Evolutionary conservation across 2,113 vertebrate species (phyloP).

Genomic region (Gobius niger): DNA sequence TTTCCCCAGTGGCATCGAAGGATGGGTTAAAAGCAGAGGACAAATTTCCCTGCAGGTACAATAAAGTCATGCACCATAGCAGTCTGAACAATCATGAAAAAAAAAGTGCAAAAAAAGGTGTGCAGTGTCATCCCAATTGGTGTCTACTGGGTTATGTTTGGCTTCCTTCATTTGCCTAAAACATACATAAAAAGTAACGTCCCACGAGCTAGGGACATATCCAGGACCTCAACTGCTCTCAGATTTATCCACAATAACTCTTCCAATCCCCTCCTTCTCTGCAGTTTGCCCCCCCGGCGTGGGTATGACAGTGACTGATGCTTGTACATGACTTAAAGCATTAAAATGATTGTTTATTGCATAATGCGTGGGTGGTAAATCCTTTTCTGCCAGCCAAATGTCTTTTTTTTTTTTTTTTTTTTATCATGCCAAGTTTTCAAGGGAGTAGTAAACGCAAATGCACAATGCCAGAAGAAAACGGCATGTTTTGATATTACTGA

Average conservation of each 20-base stretch:
- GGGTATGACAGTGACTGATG: constrained; percentile 34
- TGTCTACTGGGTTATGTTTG: too few relatives aligned
- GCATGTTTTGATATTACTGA: constrained; percentile 48
- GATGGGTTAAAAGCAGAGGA: too few relatives aligned
- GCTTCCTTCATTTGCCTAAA: too few relatives aligned
- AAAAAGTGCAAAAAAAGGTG: too few relatives aligned
- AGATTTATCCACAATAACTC: not conserved
- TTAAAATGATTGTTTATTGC: constrained; percentile 37
- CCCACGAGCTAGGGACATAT: too few relatives aligned
- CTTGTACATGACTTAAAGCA: constrained; percentile 16
- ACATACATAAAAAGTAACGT: too few relatives aligned
- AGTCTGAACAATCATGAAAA: too few relatives aligned
- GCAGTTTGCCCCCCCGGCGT: constrained; percentile 26
- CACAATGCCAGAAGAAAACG: constrained; percentile 39
- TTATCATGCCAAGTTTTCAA: constrained; percentile 28
- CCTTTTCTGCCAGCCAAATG: constrained; percentile 17
- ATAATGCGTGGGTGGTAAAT: constrained; percentile 25
- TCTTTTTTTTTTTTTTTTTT: not conserved
- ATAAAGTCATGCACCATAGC: too few relatives aligned
- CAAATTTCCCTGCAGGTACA: too few relatives aligned
- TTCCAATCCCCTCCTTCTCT: constrained; percentile 16
- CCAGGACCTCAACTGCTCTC: constrained; percentile 8
- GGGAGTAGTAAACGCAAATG: constrained; percentile 35
- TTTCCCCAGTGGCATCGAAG: too few relatives aligned
- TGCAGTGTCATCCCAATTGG: too few relatives aligned